phyloP scores from a whole-genome alignment of 2,797 vertebrate genomes.

The Xenopus petersii region DNA sequence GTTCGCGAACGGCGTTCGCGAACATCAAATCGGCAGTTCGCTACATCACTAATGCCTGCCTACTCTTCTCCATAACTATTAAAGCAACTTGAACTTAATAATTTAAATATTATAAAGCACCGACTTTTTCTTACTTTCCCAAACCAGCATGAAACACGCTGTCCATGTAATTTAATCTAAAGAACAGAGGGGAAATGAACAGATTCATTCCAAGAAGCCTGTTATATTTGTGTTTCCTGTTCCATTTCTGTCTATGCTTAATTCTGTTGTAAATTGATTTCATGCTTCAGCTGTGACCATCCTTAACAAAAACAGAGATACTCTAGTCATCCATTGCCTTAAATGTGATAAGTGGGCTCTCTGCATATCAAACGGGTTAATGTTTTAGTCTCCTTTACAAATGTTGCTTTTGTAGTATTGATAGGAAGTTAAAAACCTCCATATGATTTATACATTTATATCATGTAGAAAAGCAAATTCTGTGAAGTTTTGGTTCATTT shows the following conservation, averaged over 20 bases:
- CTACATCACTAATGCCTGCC: too few species aligned
- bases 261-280: not conserved
- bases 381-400: too few species aligned
- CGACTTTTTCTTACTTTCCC: not conserved
- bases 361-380: too few species aligned
- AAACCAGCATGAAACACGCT: not conserved
- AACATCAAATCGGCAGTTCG: too few species aligned
- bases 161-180: constrained; percentile 6
- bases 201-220: not conserved
- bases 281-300: not conserved
- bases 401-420: too few species aligned
- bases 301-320: not conserved
- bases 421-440: too few species aligned
- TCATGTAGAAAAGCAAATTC: too few species aligned
- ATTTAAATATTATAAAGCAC: not conserved
- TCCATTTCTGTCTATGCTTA: not conserved
- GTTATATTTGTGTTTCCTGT: constrained; percentile 1
- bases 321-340: not conserved
- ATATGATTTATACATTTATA: too few species aligned
- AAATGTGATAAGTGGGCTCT: not conserved
- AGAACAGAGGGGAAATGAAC: constrained; percentile 7
- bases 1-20: too few species aligned
- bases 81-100: not conserved
- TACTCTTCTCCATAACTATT: not conserved
- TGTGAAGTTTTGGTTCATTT: too few species aligned